These are phyloP conservation scores for Rosalia funebris DNA, from an alignment of 2,888 invertebrate genomes.

Conservation along the genomic window DNA sequence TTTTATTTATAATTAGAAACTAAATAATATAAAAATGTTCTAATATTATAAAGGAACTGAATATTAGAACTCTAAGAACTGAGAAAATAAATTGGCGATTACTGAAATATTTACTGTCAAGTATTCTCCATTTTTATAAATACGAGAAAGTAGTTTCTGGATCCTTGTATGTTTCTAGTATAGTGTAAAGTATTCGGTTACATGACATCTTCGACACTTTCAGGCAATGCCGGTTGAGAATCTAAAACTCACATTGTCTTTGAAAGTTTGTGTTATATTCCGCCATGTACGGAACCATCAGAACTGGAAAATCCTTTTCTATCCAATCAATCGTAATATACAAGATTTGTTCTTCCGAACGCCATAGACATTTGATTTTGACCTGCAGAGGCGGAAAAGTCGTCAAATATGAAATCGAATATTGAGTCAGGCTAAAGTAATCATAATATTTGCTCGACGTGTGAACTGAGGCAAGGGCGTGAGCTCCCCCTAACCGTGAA, in stretches of 20 bases:
- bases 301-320: conserved; percentile 36
- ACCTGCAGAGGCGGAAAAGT: conserved; percentile 47
- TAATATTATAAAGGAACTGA: too few relatives aligned
- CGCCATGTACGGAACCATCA: conserved; percentile 4
- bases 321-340: conserved; percentile 52
- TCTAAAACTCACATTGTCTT: background rate
- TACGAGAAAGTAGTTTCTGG: too few relatives aligned
- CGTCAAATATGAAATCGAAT: conserved; percentile 61
- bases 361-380: conserved; percentile 51
- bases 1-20: too few relatives aligned
- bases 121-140: too few relatives aligned
- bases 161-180: too few relatives aligned
- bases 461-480: conserved; percentile 51
- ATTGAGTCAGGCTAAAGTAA: conserved; percentile 60
- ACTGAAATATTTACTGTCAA: too few relatives aligned
- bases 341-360: conserved; percentile 49
- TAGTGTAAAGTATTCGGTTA: too few relatives aligned
- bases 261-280: background rate
- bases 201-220: too few relatives aligned
- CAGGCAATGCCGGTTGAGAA: too few relatives aligned
- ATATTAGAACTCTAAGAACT: too few relatives aligned
- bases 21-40: too few relatives aligned
- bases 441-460: conserved; percentile 62
- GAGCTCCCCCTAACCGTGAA: conserved; percentile 31
- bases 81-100: too few relatives aligned